Evolutionary conservation across 1,140 invertebrate species (phyloP), one percentile per base, ranked within the genome.

Genomic region (Ceratosolen fusciceps): DNA sequence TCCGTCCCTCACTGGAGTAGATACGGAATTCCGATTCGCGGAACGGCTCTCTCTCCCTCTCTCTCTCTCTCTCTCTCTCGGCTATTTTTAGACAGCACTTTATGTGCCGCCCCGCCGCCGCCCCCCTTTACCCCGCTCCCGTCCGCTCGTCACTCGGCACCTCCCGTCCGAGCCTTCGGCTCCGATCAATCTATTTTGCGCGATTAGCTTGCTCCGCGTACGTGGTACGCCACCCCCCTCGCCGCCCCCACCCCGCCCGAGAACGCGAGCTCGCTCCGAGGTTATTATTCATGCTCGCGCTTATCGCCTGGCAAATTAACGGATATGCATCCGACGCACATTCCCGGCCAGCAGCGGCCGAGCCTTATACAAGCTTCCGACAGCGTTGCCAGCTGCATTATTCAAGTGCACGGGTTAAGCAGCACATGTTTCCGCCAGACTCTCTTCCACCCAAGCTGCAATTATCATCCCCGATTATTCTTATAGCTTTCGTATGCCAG

Each of bases 21-120:
- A 65, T 37, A 65, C 60, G 31, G n/a, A 65, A 37, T 65, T 65
- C 14, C 60, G 31, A 65, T 65, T 65, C 34, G 60, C 31, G 19
- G 19, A 65, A 65, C 31, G 16, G 31, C 19, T 31, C 31, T 65
- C n/a, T n/a, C n/a, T n/a, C n/a, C n/a, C n/a, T n/a, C n/a, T n/a
- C n/a, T n/a, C n/a, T n/a, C n/a, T n/a, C n/a, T n/a, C n/a, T n/a
- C n/a, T n/a, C n/a, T n/a, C n/a, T n/a, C 37, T 37, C 12, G 5
- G 31, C 37, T 65, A 65, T 65, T 37, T 65, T 65, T 65, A 65
- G 34, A 21, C 10, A 19, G 31, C 7, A 34, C 60, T 65, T 21
- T 31, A 58, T 26, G 19, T 65, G 5, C 19, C 19, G 49, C 3
- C 19, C 14, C 49, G 2, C 49, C 21, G 2, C 21, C 49, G 5